Base-by-base conservation (phyloP, 30 jellyfish, hydroid and myxozoan genomes). In the Cassiopea andromeda region DNA sequence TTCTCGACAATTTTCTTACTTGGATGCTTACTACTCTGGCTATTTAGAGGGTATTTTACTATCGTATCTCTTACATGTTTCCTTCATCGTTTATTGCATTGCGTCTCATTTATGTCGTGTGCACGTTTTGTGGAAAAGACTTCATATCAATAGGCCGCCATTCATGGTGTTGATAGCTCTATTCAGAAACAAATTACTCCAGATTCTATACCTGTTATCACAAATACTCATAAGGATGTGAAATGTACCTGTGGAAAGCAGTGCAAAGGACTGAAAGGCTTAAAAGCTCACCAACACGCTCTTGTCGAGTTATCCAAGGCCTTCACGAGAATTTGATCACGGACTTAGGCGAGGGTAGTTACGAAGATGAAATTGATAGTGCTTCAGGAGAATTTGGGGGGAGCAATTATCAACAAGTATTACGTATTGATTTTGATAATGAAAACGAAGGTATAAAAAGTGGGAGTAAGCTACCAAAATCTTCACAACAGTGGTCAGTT, bases 51-150 rank as follows among this genome's bases (percentile, higher is more conserved):
- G 64, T 54, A 54, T 10, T 54, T 54, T 54, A 54, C 7, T 54
- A 10, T 54, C 64, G 64, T 54, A 3, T 54, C 12, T 54, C 64
- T 54, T 3, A 3, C 12, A 54, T 54, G 64, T 54, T 3, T 54
- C 64, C 10, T 3, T 54, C 64, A 54, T 54, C 64, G 64, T 10
- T 54, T 10, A 3, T 54, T 54, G 64, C 64, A 3, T 54, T 54
- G 12, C 10, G 10, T 3, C 10, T 54, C 12, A 54, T 74, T 74
- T 74, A 9, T 44, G 70, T 18, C 27, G n/a, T 74, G 14, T 74
- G 49, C 18, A 13, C 83, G 18, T 74, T n/a, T n/a, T 74, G 83
- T 74, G 83, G 83, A 46, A 74, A 74, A 74, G 83, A 74, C 83
- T 74, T 74, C 66, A 44, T 74, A 15, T 74, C 83, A 3, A 5